Base-by-base conservation (phyloP, 2,888 invertebrate genomes). In the Sacculina carcini region DNA sequence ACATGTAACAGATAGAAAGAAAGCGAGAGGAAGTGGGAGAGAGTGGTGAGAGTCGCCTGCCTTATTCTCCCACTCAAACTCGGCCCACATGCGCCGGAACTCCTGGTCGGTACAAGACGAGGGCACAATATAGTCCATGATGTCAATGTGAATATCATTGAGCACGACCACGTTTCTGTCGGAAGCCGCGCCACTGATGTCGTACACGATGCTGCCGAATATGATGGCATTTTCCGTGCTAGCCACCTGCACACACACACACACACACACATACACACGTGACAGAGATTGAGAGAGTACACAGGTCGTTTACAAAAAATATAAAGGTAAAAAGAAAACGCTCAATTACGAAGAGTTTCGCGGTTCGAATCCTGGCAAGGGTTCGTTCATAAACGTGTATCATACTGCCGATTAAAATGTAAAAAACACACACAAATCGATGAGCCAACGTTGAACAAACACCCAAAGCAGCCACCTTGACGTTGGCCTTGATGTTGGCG, bases 61-160 rank as follows among this genome's bases (percentile, higher is more conserved):
- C 75, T 99, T 99, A 68, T 99, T 99, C 71, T 99, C 98, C 98
- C 98, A 99, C 69, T 99, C 98, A 69, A 99, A 99, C 71, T 96
- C 96, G 3, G 92, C 89, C 98, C 98, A 99, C 98, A 99, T 99
- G 68, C 85, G 81, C 6, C 98, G 70, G 73, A 98, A 99, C 69
- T 98, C 96, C 0, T 79, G 77, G 66, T 98, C 98, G 50, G 79
- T 84, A 67, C 96, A 96, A 38, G 73, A 68, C 16, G 90, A 90
- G 21, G 94, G 94, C 62, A 94, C 81, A 62, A 94, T 92, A 69
- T 94, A 94, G 71, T 99, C 98, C 85, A 98, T 92, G 60, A 98
- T 94, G 68, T 98, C 98, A 63, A 99, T 94, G 67, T 96, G 94
- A 62, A 99, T 96, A 66, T 99, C 98, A 65, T 96, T 94, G 49